A percentile compares a stretch with the other conserved stretches of the same genome.
Conservation (phyloP, 2,797 vertebrate species). For the Hipposideros larvatus region DNA sequence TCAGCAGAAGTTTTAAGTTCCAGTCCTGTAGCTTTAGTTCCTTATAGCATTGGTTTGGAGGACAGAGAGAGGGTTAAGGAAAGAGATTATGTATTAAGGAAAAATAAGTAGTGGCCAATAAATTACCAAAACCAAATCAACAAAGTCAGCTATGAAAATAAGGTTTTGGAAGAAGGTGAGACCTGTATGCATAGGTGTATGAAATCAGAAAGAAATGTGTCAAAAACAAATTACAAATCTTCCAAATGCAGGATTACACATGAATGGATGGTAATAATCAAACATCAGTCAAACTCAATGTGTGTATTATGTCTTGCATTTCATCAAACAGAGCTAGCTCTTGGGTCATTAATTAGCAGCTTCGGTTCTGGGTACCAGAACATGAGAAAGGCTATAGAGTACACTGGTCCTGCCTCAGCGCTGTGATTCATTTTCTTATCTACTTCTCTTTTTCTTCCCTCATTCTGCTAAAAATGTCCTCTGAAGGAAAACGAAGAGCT, state of each 20-base stretch:
- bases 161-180: slow-evolving; percentile 60
- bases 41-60: not conserved
- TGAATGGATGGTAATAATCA: slow-evolving; percentile 72
- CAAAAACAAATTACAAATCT: slow-evolving; percentile 82
- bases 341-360: slow-evolving; percentile 61
- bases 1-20: not conserved
- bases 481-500: slow-evolving; percentile 66
- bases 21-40: not conserved
- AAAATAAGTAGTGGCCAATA: slow-evolving; percentile 6
- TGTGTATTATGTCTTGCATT: slow-evolving; percentile 68
- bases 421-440: not conserved
- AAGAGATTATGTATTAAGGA: slow-evolving; percentile 53
- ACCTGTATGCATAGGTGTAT: not conserved
- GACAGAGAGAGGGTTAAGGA: not conserved
- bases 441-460: slow-evolving; percentile 75
- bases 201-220: slow-evolving; percentile 81
- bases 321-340: slow-evolving; percentile 64
- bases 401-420: not conserved
- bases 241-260: slow-evolving; percentile 40
- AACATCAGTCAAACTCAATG: slow-evolving; percentile 68
- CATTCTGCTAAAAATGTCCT: slow-evolving; percentile 50
- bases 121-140: slow-evolving; percentile 63
- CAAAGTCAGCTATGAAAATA: slow-evolving; percentile 54
- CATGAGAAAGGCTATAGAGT: not conserved
- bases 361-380: not conserved